These are phyloP conservation scores for Rhabdornis inornatus DNA, from an alignment of 2,113 vertebrate genomes.

Conservation along the genomic window DNA sequence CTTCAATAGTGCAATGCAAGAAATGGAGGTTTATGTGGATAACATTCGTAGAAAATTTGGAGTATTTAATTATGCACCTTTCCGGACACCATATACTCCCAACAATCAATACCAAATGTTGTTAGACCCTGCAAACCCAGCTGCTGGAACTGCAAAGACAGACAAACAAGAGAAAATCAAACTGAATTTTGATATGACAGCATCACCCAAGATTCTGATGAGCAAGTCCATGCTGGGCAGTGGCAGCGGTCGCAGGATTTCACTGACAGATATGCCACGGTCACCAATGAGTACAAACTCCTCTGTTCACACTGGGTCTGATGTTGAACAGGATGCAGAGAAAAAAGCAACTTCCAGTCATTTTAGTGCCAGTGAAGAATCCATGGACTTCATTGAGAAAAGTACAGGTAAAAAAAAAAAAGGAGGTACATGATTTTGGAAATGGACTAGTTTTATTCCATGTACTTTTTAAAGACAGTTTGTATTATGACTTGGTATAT, in stretches of 20 bases:
- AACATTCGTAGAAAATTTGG: constrained; percentile 95
- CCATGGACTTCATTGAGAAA: constrained; percentile 93
- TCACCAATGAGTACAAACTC: constrained; percentile 98
- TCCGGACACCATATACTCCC: constrained; percentile 94
- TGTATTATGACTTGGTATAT: neutral
- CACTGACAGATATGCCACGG: constrained; percentile 91
- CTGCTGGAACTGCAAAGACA: constrained; percentile 86
- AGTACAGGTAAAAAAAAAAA: constrained; percentile 70
- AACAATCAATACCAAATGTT: constrained; percentile 98
- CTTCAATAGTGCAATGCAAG: constrained; percentile 99
- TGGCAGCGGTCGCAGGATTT: constrained; percentile 84
- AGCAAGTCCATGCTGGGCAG: constrained; percentile 86
- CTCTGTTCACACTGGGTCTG: constrained; percentile 95
- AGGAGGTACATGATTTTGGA: neutral
- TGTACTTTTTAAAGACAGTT: neutral
- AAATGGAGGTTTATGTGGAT: constrained; percentile 98
- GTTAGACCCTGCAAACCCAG: constrained; percentile 87
- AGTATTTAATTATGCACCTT: constrained; percentile 97
- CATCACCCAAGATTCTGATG: constrained; percentile 93
- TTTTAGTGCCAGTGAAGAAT: constrained; percentile 95
- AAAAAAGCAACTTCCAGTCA: constrained; percentile 89
- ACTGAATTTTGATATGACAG: constrained; percentile 94
- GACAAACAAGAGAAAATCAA: constrained; percentile 95
- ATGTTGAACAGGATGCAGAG: constrained; percentile 91
- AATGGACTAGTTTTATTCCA: neutral